These are phyloP conservation scores for Hemiprocne comata DNA, from an alignment of 2,113 vertebrate species.

Conservation along the genomic window DNA sequence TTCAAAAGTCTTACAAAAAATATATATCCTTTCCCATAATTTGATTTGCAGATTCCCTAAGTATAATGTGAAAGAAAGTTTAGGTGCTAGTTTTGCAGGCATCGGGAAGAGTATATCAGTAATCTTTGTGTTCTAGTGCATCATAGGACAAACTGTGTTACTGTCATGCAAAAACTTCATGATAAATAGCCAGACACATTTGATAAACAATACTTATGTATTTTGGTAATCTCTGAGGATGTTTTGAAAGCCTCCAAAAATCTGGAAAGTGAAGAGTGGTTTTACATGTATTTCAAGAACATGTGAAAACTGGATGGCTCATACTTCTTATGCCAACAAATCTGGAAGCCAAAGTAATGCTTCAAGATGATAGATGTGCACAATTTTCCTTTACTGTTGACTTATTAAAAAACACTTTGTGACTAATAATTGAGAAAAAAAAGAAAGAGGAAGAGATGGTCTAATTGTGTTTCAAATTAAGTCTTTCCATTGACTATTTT, in stretches of 20 bases:
- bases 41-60: not conserved
- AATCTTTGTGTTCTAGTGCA: not conserved
- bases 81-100: not conserved
- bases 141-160: not conserved
- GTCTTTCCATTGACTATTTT: constrained; percentile 14
- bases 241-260: constrained; percentile 34
- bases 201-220: not conserved
- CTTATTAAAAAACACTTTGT: not conserved
- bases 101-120: not conserved
- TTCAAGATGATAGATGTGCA: not conserved
- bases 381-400: not conserved
- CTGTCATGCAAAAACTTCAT: not conserved
- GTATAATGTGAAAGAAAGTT: not conserved
- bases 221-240: not conserved
- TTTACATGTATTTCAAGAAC: constrained; percentile 4
- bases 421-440: not conserved
- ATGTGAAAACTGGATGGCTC: constrained; percentile 5
- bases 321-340: constrained; percentile 28
- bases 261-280: not conserved
- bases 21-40: not conserved
- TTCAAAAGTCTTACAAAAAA: not conserved
- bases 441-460: not conserved
- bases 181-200: not conserved
- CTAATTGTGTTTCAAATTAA: constrained; percentile 20
- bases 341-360: not conserved